Conservation (phyloP, 2,797 vertebrate species). For the Synaphobranchus kaupii region DNA sequence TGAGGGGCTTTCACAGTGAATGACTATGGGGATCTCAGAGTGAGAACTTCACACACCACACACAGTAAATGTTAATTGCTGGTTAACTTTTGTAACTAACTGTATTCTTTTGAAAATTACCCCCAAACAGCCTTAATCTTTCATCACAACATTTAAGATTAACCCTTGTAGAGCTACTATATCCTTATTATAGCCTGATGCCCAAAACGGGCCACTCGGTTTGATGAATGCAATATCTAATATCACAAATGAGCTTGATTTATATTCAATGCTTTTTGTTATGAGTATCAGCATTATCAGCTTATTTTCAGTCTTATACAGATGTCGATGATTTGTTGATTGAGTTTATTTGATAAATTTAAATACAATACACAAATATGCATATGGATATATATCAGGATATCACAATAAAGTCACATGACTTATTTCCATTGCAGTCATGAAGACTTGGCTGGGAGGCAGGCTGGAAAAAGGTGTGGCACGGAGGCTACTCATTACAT, state of each 20-base stretch:
- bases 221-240: neutral
- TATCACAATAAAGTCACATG: too few relatives aligned
- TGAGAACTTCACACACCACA: neutral
- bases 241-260: neutral
- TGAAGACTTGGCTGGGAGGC: too few relatives aligned
- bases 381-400: too few relatives aligned
- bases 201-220: neutral
- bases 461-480: too few relatives aligned
- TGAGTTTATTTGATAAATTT: too few relatives aligned
- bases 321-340: neutral
- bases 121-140: neutral
- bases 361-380: too few relatives aligned
- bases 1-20: neutral
- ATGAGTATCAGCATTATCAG: neutral
- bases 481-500: too few relatives aligned
- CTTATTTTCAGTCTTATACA: neutral
- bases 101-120: neutral
- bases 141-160: neutral
- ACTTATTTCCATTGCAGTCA: too few relatives aligned
- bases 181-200: neutral
- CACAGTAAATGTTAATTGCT: neutral
- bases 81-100: too few relatives aligned
- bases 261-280: neutral
- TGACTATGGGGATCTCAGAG: neutral
- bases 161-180: too few relatives aligned